Base-by-base conservation (phyloP, 2,113 vertebrate genomes). In the Columba janthina region DNA sequence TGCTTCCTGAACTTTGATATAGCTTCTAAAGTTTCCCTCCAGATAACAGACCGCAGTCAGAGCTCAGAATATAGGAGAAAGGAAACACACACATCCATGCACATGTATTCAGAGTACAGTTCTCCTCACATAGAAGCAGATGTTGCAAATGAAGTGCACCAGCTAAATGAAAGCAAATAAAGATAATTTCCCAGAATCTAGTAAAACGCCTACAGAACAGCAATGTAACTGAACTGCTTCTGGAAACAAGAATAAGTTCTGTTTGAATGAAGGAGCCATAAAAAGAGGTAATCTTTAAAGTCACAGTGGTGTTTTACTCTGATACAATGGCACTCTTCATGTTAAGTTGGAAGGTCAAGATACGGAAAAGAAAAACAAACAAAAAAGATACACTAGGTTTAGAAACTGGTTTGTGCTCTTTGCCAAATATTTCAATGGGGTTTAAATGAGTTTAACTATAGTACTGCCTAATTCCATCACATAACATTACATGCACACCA, bases 1-100 rank as follows among this genome's bases (percentile, higher is more conserved):
- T 98, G 97, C 95, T 98, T 98, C 97, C 97, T 97, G 97, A 97
- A 97, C 88, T 97, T 22, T 90, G 93, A 97, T 97, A 97, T 14
- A 88, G 78, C 81, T 97, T 97, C 95, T 97, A 74, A 94, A 94
- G 81, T 97, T 97, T 97, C 91, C 71, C 71, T 92, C 57, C 80
- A 90, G 92, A 91, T 96, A 95, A 91, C 7, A 87, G 77, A 92
- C 85, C 22, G 9, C 79, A 96, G 88, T 94, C 89, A 93, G 82
- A 90, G 96, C 89, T 93, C 66, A 78, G 86, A 54, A 44, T 78
- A 91, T 12, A 14, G 67, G 26, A 96, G 91, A 76, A 95, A 70
- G 66, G 80, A 96, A 97, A 29, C 67, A 67, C 3, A 5, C 21
- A 9, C 7, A 5, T 3, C 15, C n/a, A 28, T 4, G 31, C 21